Evolutionary conservation across 2,888 invertebrate genomes (phyloP), one percentile per base, ranked within the genome.

Genomic region (Deilephila porcellus): DNA sequence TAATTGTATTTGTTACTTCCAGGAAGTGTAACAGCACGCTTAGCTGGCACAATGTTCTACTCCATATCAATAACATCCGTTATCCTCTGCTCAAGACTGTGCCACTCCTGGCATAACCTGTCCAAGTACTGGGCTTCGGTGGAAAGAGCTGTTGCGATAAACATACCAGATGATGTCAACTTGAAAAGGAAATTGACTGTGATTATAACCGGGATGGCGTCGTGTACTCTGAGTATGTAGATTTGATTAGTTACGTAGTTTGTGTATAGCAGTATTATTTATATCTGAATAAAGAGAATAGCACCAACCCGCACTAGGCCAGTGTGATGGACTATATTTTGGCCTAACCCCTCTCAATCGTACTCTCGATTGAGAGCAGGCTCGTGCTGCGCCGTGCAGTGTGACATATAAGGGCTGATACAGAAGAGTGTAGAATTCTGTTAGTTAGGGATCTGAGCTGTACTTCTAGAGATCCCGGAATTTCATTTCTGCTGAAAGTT

Each of bases 111-210:
- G 91, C 72, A 60, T 14, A 76, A 78, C 6, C 71, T 90, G 25
- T 75, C 86, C 0, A 76, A 80, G 0, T 78, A 80, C 37, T 91
- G 90, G 91, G 82, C 83, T 0, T 81, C 85, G 8, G 80, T 84
- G 4, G 91, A 91, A 74, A 79, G 81, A 70, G 75, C 79, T 3
- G 73, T 85, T 11, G 78, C 80, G 0, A 75, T 88, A 1, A 82
- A 82, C 34, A 75, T 89, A 5, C 84, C 87, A 0, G 72, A 74
- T 0, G 92, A 92, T 56, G 73, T 52, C 2, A 81, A 71, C 1
- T 76, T 92, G 37, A 88, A 80, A 74, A 83, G 72, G 59, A 80
- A 45, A 45, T 19, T 67, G 25, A 52, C 52, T 45, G 14, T 17
- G 4, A n/a, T 67, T 14, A 67, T 67, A 8, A 17, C 25, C 25